These are phyloP conservation scores for Himalopsyche kuldschensis DNA, from an alignment of 2,888 invertebrate genomes.

Conservation along the genomic window DNA sequence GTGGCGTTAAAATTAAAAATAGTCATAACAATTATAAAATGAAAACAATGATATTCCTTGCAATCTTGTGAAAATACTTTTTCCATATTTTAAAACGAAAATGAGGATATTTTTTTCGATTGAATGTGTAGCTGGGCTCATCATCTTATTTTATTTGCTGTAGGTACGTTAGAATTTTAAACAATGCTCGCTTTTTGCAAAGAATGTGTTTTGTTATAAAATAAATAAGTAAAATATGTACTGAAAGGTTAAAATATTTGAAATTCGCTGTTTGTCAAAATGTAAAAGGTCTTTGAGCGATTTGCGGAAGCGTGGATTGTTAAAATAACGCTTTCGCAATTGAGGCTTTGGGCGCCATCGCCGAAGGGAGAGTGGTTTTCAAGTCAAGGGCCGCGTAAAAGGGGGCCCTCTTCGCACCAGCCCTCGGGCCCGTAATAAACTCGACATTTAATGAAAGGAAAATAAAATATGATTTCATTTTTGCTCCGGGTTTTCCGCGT, in stretches of 20 bases:
- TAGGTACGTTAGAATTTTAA: no score
- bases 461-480: conserved; percentile 18
- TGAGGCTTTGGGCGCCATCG: not conserved
- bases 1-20: no score
- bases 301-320: not conserved
- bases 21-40: no score
- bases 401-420: not conserved
- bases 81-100: no score
- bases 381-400: conserved; percentile 1
- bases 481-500: not conserved
- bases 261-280: not conserved
- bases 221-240: not conserved
- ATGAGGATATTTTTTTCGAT: no score
- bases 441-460: conserved; percentile 14
- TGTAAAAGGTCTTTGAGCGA: not conserved
- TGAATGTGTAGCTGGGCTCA: no score
- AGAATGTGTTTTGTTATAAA: not conserved
- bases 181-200: no score
- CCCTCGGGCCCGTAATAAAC: conserved; percentile 7
- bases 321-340: not conserved
- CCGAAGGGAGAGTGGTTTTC: not conserved
- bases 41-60: no score
- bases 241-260: not conserved
- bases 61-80: no score
- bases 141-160: no score